Conservation (phyloP, 2,113 vertebrate genomes). For the Microcebus jonahi region DNA sequence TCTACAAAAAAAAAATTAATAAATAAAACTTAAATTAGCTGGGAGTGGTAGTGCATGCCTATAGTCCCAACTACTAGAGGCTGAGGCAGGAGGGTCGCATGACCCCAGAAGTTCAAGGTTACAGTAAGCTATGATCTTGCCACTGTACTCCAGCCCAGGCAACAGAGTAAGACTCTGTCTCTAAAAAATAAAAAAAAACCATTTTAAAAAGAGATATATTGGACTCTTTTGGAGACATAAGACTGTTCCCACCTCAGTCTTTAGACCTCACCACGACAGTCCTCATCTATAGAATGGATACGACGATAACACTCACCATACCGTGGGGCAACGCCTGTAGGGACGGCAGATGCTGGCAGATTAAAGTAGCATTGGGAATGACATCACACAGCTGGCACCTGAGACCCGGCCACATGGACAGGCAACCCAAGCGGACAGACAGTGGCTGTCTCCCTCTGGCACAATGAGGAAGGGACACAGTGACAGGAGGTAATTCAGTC, state of each 20-base stretch:
- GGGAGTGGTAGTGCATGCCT: too few species aligned
- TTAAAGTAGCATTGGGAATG: not conserved
- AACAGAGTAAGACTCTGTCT: too few species aligned
- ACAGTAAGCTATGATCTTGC: too few species aligned
- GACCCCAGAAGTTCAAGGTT: too few species aligned
- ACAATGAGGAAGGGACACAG: not conserved
- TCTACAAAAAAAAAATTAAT: too few species aligned
- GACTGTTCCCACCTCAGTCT: fast-evolving
- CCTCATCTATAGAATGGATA: not conserved
- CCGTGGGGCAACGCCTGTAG: not conserved
- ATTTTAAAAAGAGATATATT: not conserved
- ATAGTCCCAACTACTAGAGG: too few species aligned
- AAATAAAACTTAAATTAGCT: too few species aligned
- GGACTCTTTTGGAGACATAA: not conserved
- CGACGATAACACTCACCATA: fast-evolving
- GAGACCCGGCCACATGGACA: not conserved
- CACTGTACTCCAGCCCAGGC: too few species aligned
- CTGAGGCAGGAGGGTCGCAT: too few species aligned
- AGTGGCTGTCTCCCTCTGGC: not conserved
- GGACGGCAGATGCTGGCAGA: not conserved
- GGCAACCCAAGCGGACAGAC: not conserved
- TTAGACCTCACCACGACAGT: not conserved
- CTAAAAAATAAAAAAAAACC: too few species aligned
- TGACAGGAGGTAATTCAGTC: too few species aligned
- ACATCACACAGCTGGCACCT: not conserved